Conservation (phyloP, 1,140 invertebrate species). For the Drosophila insularis region DNA sequence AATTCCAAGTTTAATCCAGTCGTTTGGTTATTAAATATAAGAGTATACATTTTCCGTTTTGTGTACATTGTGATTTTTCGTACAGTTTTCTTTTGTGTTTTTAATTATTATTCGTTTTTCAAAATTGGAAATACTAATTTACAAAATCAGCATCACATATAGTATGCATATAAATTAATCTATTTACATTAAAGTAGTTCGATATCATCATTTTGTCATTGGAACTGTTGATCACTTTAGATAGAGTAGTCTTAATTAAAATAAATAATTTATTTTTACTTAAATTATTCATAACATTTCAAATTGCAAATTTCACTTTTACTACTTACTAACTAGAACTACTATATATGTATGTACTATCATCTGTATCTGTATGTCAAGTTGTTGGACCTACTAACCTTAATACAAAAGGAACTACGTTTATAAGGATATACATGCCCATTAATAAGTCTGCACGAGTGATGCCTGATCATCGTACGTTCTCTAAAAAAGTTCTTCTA, state of each 20-base stretch:
- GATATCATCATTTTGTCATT: background rate
- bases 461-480: background rate
- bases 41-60: background rate
- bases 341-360: conserved; percentile 6
- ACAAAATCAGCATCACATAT: conserved; percentile 1
- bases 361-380: conserved; percentile 40
- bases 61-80: background rate
- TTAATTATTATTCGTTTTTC: background rate
- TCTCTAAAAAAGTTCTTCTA: conserved; percentile 24
- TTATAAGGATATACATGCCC: conserved; percentile 53
- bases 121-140: conserved; percentile 4
- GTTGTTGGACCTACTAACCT: conserved; percentile 52
- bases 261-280: conserved; percentile 52
- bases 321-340: conserved; percentile 46
- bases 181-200: background rate
- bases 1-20: conserved; percentile 1
- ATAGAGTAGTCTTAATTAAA: conserved; percentile 31
- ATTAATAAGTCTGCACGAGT: conserved; percentile 26
- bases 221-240: conserved; percentile 2
- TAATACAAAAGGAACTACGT: conserved; percentile 68
- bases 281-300: conserved; percentile 38
- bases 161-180: background rate
- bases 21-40: background rate
- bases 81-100: background rate
- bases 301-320: conserved; percentile 37